These are phyloP conservation scores for Garra rufa DNA, from an alignment of 2,113 vertebrate species.

Conservation along the genomic window DNA sequence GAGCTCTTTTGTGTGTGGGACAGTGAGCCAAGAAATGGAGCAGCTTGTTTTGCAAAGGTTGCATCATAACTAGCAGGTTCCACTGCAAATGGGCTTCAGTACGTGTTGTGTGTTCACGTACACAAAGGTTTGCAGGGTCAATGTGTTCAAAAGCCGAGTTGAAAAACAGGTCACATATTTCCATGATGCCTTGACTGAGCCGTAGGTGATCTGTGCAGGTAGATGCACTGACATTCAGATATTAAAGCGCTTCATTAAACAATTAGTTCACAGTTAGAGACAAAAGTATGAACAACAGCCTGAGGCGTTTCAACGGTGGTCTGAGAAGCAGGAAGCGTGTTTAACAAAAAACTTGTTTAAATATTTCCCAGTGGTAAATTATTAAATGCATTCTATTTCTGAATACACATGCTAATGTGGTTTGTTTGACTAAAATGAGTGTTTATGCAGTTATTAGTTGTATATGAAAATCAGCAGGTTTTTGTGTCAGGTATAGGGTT, in stretches of 20 bases:
- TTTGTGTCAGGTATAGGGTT: not conserved
- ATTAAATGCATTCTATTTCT: not conserved
- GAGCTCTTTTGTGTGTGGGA: not conserved
- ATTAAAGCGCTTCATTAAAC: conserved; percentile 24
- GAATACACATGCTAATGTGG: not conserved
- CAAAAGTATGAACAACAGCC: conserved; percentile 10
- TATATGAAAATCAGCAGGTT: conserved; percentile 12
- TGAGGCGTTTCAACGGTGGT: not conserved
- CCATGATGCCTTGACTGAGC: conserved; percentile 22
- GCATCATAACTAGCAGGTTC: conserved; percentile 24
- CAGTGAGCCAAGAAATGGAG: not conserved
- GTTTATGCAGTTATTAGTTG: not conserved
- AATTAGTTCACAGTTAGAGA: conserved; percentile 39
- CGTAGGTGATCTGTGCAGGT: conserved; percentile 35
- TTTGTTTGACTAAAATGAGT: not conserved
- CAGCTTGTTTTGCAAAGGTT: conserved; percentile 12
- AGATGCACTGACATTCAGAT: conserved; percentile 37
- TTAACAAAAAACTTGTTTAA: not conserved
- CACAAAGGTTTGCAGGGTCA: conserved; percentile 25
- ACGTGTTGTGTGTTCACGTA: conserved; percentile 27
- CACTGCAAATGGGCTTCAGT: conserved; percentile 2
- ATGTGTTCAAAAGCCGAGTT: conserved; percentile 14
- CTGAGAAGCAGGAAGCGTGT: not conserved
- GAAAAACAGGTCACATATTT: conserved; percentile 53
- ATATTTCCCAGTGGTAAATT: not conserved